Conservation (phyloP, 1,140 invertebrate species). For the Drosophila tropicalis region DNA sequence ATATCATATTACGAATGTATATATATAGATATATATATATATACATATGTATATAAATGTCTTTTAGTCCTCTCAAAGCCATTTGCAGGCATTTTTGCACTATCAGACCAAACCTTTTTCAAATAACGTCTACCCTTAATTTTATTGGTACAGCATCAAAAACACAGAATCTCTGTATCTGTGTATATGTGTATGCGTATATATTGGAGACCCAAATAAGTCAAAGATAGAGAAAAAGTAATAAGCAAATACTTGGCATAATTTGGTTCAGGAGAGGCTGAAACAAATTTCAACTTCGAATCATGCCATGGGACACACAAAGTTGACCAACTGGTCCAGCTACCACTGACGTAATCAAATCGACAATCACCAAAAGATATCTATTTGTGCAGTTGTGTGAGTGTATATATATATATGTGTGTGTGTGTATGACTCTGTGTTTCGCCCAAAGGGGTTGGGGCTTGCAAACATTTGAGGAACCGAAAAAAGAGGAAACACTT, state of each 20-base stretch:
- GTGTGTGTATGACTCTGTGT: not conserved
- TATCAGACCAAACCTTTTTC: conserved; percentile 75
- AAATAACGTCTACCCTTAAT: conserved; percentile 66
- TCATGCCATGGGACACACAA: conserved; percentile 62
- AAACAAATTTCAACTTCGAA: conserved; percentile 37
- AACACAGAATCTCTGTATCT: conserved; percentile 3
- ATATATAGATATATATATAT: not conserved
- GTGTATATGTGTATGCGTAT: not conserved
- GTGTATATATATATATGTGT: not conserved
- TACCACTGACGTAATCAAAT: conserved; percentile 78
- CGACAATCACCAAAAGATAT: conserved; percentile 72
- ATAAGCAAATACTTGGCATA: conserved; percentile 80
- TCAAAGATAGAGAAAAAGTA: conserved; percentile 49
- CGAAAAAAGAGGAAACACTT: conserved; percentile 31
- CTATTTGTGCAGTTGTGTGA: conserved; percentile 5
- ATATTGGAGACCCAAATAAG: not conserved
- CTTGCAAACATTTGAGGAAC: conserved; percentile 37
- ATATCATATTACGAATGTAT: conserved; percentile 38
- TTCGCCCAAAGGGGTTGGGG: conserved; percentile 1
- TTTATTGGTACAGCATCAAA: conserved; percentile 50
- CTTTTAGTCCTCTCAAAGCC: conserved; percentile 26
- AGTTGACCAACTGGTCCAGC: conserved; percentile 23
- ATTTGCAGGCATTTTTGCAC: conserved; percentile 69
- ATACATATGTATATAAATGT: conserved; percentile 9
- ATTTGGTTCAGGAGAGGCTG: conserved; percentile 50